These are phyloP conservation scores for Thymelicus sylvestris DNA, from an alignment of 2,888 invertebrate genomes.

Conservation along the genomic window DNA sequence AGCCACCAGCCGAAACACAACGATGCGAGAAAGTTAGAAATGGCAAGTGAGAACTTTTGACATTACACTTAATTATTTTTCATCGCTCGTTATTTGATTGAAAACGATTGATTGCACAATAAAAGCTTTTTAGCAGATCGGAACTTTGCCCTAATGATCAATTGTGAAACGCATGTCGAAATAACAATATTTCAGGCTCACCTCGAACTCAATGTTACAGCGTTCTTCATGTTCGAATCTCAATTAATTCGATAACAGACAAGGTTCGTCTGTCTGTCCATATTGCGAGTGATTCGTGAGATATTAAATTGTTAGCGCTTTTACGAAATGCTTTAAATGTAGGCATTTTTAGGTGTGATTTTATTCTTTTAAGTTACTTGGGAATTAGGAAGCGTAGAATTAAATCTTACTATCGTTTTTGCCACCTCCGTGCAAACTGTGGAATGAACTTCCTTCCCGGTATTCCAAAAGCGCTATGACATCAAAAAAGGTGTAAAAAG, in stretches of 20 bases:
- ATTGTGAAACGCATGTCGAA: slow-evolving; percentile 11
- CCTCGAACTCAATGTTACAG: slow-evolving; percentile 30
- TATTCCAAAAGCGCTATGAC: too few relatives aligned
- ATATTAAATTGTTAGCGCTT: neutral
- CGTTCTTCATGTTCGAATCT: slow-evolving; percentile 16
- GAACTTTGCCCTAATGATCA: neutral
- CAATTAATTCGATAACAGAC: slow-evolving; percentile 34
- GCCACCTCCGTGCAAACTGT: too few relatives aligned
- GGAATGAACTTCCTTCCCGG: too few relatives aligned
- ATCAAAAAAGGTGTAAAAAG: too few relatives aligned
- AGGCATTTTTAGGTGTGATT: neutral
- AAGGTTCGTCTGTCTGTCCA: slow-evolving; percentile 28
- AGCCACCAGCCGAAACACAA: too few relatives aligned
- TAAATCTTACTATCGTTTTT: too few relatives aligned
- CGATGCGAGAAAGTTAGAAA: too few relatives aligned
- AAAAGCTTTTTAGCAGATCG: neutral
- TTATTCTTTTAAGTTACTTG: neutral
- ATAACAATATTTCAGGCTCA: slow-evolving; percentile 30
- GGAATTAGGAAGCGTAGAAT: neutral
- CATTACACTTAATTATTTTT: too few relatives aligned
- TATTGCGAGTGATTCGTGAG: neutral
- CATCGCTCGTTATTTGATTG: too few relatives aligned
- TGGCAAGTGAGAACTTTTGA: too few relatives aligned
- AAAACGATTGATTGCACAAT: too few relatives aligned
- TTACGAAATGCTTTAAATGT: neutral